These are phyloP conservation scores for Aleiodes sp. DNA, from an alignment of 1,140 invertebrate genomes.

Conservation along the genomic window DNA sequence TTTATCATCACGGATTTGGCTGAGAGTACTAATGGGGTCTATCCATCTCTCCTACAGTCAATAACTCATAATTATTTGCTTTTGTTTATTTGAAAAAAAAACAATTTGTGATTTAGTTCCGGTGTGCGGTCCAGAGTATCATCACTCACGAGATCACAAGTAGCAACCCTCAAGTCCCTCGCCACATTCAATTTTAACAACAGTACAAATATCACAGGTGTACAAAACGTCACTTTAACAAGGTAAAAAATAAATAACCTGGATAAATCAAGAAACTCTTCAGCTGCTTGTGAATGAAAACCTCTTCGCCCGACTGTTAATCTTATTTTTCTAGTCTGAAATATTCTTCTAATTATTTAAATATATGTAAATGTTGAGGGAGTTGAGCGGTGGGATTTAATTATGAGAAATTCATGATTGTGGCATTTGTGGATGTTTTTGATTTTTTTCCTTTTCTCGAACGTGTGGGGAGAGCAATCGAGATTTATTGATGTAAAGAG, in stretches of 20 bases:
- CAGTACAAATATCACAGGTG: constrained; percentile 53
- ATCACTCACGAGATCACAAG: constrained; percentile 69
- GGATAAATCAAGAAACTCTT: neutral
- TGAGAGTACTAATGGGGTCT: neutral
- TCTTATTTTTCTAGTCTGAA: neutral
- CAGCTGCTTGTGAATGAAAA: neutral
- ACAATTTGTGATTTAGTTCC: constrained; percentile 51
- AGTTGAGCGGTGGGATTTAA: too few species aligned
- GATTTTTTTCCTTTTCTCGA: too few species aligned
- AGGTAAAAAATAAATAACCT: constrained; percentile 45
- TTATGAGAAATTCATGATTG: too few species aligned
- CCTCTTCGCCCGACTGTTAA: neutral
- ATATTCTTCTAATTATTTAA: too few species aligned
- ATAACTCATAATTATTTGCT: neutral
- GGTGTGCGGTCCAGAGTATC: constrained; percentile 66
- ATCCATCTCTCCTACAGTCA: neutral
- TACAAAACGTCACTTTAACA: constrained; percentile 50
- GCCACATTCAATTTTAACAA: constrained; percentile 67
- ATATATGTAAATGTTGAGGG: too few species aligned
- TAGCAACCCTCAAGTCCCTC: constrained; percentile 67
- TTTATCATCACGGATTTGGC: constrained; percentile 2
- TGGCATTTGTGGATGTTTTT: too few species aligned
- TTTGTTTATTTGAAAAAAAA: constrained; percentile 37
- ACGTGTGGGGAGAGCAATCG: too few species aligned
- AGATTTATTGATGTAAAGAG: too few species aligned